phyloP scores from a whole-genome alignment of 1,140 invertebrate species.

The Aphaenogaster rudis region DNA sequence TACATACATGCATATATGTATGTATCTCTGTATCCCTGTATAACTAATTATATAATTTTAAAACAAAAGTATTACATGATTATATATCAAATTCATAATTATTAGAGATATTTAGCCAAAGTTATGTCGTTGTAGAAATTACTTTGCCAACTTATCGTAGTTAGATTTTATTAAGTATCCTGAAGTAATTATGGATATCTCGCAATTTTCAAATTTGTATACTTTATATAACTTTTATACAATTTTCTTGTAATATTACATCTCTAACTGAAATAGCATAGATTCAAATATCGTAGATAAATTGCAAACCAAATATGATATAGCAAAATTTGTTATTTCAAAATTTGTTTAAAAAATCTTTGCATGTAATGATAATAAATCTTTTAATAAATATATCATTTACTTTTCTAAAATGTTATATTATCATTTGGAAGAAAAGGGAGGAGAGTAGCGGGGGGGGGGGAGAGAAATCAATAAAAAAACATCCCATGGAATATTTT shows the following conservation, averaged over 20 bases:
- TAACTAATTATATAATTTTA: background rate
- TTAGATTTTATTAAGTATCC: background rate
- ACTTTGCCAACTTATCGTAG: background rate
- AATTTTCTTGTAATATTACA: background rate
- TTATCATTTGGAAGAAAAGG: background rate
- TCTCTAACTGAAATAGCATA: background rate
- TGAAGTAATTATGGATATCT: background rate
- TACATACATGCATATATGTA: background rate
- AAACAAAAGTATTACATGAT: background rate
- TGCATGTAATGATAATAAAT: background rate
- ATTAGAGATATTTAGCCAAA: conserved; percentile 2
- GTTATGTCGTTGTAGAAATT: background rate
- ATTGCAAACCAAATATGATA: background rate
- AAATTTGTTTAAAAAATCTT: conserved; percentile 6
- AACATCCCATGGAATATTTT: background rate
- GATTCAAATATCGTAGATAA: background rate
- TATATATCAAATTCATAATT: conserved; percentile 6
- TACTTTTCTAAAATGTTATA: background rate
- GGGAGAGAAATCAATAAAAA: no score
- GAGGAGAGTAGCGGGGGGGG: no score
- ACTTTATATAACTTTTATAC: background rate
- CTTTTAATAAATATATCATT: background rate
- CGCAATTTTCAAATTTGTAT: conserved; percentile 15
- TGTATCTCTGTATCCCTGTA: background rate
- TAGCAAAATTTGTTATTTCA: background rate